Percentiles rank a stretch among this genome's conserved stretches.
These are phyloP conservation scores for Zoanthus solanderi DNA, from an alignment of 92 coral and sea anemone species.

Conservation along the genomic window DNA sequence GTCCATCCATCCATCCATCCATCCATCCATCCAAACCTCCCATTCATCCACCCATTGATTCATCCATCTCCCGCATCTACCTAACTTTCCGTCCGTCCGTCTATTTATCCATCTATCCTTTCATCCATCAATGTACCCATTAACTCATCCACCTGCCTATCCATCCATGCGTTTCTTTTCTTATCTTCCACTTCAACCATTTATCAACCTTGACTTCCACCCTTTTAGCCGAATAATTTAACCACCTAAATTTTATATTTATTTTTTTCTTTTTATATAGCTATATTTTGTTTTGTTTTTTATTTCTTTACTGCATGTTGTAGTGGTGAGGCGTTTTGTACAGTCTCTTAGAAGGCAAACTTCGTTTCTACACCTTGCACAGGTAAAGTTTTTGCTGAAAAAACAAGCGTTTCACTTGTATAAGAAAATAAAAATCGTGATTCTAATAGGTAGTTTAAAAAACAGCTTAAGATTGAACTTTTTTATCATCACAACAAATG, in stretches of 20 bases:
- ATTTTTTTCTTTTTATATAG: too few relatives aligned
- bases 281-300: neutral
- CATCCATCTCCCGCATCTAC: neutral
- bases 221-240: too few relatives aligned
- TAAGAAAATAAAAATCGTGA: neutral
- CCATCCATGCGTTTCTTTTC: too few relatives aligned
- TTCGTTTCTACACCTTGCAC: slow-evolving; percentile 96
- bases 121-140: neutral
- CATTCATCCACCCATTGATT: neutral
- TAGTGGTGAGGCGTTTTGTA: slow-evolving; percentile 91
- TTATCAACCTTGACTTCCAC: too few relatives aligned
- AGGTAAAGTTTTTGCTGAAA: slow-evolving; percentile 59
- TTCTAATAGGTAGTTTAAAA: too few relatives aligned
- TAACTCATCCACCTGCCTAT: neutral
- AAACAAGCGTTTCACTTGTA: neutral
- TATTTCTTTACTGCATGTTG: neutral
- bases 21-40: neutral
- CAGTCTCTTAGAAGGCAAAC: slow-evolving; percentile 95
- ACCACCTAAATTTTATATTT: too few relatives aligned
- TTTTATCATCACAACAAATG: too few relatives aligned
- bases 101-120: neutral
- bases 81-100: neutral
- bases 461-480: too few relatives aligned
- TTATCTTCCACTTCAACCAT: too few relatives aligned
- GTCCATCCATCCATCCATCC: neutral